A percentile compares a stretch with the other conserved stretches of the same genome.
Evolutionary conservation across 2,888 invertebrate species (phyloP).

Genomic region (Pyrrhia umbra): DNA sequence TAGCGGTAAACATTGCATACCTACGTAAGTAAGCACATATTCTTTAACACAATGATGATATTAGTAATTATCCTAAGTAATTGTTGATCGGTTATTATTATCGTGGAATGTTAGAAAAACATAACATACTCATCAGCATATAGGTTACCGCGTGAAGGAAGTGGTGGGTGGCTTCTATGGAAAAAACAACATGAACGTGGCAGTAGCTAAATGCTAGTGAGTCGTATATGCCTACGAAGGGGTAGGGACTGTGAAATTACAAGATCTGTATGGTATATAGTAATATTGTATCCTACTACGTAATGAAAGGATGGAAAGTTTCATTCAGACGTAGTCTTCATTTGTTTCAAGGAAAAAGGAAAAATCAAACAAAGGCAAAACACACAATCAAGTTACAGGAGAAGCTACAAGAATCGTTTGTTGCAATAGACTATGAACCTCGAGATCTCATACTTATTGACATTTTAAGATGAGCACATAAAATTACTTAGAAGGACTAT

Average conservation of each 20-base stretch:
- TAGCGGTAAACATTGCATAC: not conserved
- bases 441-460: too few relatives aligned
- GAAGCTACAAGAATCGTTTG: too few relatives aligned
- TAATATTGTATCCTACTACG: not conserved
- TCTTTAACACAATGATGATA: too few relatives aligned
- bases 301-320: not conserved
- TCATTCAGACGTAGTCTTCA: not conserved
- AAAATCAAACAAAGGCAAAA: not conserved
- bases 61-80: not conserved
- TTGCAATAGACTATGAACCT: too few relatives aligned
- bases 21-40: not conserved
- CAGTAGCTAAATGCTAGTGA: conserved; percentile 1
- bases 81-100: not conserved
- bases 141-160: conserved; percentile 31
- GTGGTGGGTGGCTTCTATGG: conserved; percentile 17
- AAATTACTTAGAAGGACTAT: too few relatives aligned
- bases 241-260: not conserved
- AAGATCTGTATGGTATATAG: not conserved
- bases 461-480: too few relatives aligned
- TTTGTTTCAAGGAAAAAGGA: not conserved
- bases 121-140: not conserved
- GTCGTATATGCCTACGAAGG: not conserved
- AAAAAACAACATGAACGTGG: conserved; percentile 17
- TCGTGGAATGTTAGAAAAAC: conserved; percentile 15
- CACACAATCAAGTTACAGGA: not conserved